Conservation (phyloP, 2,113 vertebrate genomes). For the Brevimyrus niger region DNA sequence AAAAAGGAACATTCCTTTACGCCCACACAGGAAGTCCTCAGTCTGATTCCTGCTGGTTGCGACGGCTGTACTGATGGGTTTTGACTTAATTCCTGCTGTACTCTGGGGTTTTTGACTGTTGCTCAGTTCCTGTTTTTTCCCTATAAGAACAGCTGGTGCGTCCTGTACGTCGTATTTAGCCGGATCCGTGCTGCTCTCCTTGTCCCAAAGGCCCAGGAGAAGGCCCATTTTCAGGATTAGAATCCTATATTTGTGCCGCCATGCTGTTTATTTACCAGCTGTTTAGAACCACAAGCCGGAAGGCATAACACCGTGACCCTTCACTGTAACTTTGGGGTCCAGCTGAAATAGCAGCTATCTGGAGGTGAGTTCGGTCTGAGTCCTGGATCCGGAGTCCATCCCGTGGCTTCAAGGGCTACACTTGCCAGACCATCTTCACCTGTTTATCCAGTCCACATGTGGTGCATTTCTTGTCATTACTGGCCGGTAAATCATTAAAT, state of each 20-base stretch:
- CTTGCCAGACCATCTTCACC: neutral
- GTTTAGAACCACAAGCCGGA: neutral
- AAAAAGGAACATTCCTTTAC: neutral
- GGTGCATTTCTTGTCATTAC: neutral
- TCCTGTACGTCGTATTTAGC: neutral
- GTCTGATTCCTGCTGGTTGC: neutral
- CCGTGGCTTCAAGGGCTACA: neutral
- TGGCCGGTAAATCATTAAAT: neutral
- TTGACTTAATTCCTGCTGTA: neutral
- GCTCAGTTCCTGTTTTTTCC: neutral
- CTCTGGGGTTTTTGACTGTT: neutral
- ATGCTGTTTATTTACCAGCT: neutral
- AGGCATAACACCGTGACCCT: neutral
- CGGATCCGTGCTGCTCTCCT: neutral
- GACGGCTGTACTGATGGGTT: neutral
- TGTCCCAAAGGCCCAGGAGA: neutral
- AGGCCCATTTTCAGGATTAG: neutral
- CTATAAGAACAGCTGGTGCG: neutral
- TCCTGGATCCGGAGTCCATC: neutral
- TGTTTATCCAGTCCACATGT: neutral
- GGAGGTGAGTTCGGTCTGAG: neutral
- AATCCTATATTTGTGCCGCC: neutral
- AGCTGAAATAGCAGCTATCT: neutral
- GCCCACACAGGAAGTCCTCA: neutral
- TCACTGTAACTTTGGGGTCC: neutral